Base-by-base conservation (phyloP, 2,113 vertebrate species). In the Catharus minimus region DNA sequence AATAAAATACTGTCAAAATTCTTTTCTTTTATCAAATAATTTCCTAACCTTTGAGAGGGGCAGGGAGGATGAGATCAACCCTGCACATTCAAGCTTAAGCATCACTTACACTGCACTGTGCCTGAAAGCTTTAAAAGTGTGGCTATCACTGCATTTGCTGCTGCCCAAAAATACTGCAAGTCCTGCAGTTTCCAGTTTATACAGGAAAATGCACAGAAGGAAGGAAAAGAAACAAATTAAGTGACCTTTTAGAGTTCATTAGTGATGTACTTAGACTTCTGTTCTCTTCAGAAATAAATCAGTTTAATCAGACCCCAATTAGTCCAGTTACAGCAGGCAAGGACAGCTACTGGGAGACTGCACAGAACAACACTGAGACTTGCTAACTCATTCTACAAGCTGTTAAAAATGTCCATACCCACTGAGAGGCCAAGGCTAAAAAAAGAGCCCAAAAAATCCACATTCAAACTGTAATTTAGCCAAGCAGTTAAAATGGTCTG, bases 281-380 rank as follows among this genome's bases (percentile, higher is more conserved):
- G 38, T 22, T 60, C 90, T 55, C 85, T 38, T 83, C 49, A 57
- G 68, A 78, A 86, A 41, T 38, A 94, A 92, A 96, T 90, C 86
- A 92, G 68, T 73, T 93, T 90, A 94, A 95, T 83, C 72, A 78
- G 64, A 92, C 27, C n/a, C 83, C 86, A 88, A 43, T 93, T 86
- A 88, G 64, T 50, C 69, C 82, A 65, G 60, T 69, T 87, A 39
- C 77, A 85, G 80, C 30, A 66, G 85, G 82, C 55, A 61, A 10
- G 18, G 60, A 26, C 60, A 82, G 72, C 41, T 33, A 53, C 33
- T 28, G 30, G 3, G 14, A 62, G 75, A 62, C 47, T 9, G 16
- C 22, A 17, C n/a, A 57, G 55, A 68, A 67, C 27, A 86, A 24
- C 30, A 32, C 4, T 16, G 28, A 74, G 73, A 38, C 82, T 41